Conservation (phyloP, 2,797 vertebrate species). For the Telmatherina bonti region DNA sequence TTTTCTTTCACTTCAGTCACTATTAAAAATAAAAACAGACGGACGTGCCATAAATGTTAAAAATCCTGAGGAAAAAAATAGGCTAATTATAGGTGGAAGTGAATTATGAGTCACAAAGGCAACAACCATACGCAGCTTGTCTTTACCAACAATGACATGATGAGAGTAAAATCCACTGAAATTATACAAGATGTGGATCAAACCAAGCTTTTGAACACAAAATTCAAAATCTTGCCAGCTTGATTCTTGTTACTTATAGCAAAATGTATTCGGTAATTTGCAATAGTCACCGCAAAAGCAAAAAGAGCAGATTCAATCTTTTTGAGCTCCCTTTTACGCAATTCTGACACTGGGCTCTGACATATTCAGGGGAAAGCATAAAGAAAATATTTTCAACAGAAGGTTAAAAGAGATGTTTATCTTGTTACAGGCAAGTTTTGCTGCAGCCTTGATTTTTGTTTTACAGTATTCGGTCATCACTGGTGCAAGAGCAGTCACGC, state of each 20-base stretch:
- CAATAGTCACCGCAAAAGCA: too few species aligned
- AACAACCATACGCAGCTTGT: not conserved
- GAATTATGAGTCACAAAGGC: slow-evolving; percentile 1
- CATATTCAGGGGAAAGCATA: slow-evolving; percentile 25
- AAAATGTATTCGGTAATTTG: too few species aligned
- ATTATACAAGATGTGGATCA: not conserved
- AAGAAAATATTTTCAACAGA: slow-evolving; percentile 42
- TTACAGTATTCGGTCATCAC: slow-evolving; percentile 48
- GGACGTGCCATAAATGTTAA: slow-evolving; percentile 7
- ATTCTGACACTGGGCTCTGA: slow-evolving; percentile 26
- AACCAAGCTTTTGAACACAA: slow-evolving; percentile 1
- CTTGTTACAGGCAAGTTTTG: slow-evolving; percentile 27
- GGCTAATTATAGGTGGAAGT: not conserved
- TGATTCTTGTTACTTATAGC: too few species aligned
- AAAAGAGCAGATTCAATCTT: slow-evolving; percentile 26
- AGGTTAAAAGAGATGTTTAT: slow-evolving; percentile 32
- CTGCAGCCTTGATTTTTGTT: slow-evolving; percentile 38
- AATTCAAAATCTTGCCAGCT: not conserved
- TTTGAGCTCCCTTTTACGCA: slow-evolving; percentile 4
- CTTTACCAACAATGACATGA: not conserved
- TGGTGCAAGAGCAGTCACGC: slow-evolving; percentile 33
- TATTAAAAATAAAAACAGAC: slow-evolving; percentile 19
- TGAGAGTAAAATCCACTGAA: not conserved
- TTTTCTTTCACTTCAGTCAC: slow-evolving; percentile 39
- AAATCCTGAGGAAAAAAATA: not conserved